Percentiles rank a stretch among this genome's conserved stretches.
Evolutionary conservation across 1,140 invertebrate genomes (phyloP).

Genomic region (Nasonia longicornis): DNA sequence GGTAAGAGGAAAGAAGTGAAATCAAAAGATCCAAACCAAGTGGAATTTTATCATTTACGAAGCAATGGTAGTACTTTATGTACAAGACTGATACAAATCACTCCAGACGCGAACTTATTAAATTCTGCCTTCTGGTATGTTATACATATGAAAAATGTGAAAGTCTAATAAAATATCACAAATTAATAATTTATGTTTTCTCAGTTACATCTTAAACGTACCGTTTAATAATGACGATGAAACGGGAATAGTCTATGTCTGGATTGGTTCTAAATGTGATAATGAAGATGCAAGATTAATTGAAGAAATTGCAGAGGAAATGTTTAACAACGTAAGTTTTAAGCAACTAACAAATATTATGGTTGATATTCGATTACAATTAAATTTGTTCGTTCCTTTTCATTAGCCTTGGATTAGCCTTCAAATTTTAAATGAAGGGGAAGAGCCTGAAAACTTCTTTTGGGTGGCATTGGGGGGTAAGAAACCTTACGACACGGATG

Average conservation of each 20-base stretch:
- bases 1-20: conserved; percentile 83
- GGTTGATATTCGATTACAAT: conserved; percentile 23
- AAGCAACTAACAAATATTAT: neutral
- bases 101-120: conserved; percentile 81
- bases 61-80: conserved; percentile 96
- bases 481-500: conserved; percentile 92
- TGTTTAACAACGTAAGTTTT: conserved; percentile 84
- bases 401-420: conserved; percentile 83
- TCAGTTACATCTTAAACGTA: conserved; percentile 95
- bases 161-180: conserved; percentile 7
- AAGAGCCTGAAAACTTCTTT: conserved; percentile 99
- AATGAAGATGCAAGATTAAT: conserved; percentile 89
- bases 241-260: conserved; percentile 96
- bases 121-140: conserved; percentile 88
- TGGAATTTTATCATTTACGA: conserved; percentile 95
- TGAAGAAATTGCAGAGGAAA: conserved; percentile 93
- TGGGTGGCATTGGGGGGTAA: conserved; percentile 95
- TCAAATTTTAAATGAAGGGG: conserved; percentile 93
- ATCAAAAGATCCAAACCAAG: conserved; percentile 71
- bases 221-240: conserved; percentile 92
- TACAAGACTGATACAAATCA: conserved; percentile 92
- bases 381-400: conserved; percentile 20
- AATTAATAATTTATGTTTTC: conserved; percentile 49
- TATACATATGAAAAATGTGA: neutral
- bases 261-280: conserved; percentile 93